phyloP scores from a whole-genome alignment of 2,113 vertebrate genomes.

The Protobothrops flavoviridis region DNA sequence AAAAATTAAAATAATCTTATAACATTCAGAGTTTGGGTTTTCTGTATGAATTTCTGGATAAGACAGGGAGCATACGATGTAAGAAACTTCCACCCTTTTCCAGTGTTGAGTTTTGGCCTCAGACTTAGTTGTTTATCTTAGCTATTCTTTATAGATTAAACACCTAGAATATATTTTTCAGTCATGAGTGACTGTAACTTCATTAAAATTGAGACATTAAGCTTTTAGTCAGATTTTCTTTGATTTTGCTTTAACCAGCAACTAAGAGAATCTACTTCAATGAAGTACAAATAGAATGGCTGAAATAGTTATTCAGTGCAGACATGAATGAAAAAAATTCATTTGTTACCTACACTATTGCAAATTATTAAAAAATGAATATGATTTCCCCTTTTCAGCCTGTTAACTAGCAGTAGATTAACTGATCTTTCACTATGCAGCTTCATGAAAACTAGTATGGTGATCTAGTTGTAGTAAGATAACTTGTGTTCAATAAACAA shows the following conservation, averaged over 20 bases:
- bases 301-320: background rate
- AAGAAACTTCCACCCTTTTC: constrained; percentile 12
- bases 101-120: background rate
- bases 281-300: background rate
- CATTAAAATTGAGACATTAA: background rate
- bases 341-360: background rate
- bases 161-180: background rate
- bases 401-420: background rate
- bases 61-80: background rate
- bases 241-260: background rate
- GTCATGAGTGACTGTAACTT: constrained; percentile 1
- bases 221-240: constrained; percentile 25
- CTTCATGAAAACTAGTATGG: background rate
- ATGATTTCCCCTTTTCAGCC: constrained; percentile 7
- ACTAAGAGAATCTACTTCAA: constrained; percentile 33
- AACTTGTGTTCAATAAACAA: background rate
- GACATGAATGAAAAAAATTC: background rate
- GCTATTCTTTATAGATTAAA: constrained; percentile 1
- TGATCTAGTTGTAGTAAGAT: too few species aligned
- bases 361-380: background rate
- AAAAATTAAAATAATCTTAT: background rate
- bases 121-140: constrained; percentile 11
- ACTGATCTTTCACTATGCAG: background rate
- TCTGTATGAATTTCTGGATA: constrained; percentile 12
- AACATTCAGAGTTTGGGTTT: constrained; percentile 52